Conservation (phyloP, 2,797 vertebrate species). For the Vespertilio murinus region DNA sequence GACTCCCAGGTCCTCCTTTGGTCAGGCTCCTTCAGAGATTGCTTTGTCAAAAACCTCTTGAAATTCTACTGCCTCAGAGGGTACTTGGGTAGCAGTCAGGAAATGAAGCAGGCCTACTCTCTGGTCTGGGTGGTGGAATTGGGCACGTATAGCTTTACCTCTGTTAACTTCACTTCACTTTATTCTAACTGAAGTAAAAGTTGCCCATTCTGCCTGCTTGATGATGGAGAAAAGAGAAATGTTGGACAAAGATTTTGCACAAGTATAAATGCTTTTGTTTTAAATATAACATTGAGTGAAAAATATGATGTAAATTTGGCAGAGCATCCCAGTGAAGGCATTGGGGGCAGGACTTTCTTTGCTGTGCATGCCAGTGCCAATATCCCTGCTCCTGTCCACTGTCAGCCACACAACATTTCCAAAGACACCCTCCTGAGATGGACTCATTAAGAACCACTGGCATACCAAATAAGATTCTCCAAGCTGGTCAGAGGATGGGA, state of each 20-base stretch:
- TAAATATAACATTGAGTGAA: neutral
- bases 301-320: neutral
- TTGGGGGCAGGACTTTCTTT: neutral
- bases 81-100: neutral
- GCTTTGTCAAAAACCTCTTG: neutral
- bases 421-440: neutral
- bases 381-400: neutral
- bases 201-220: neutral
- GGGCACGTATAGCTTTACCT: neutral
- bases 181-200: neutral
- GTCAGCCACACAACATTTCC: neutral
- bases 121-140: neutral
- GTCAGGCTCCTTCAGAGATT: no score
- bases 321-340: neutral
- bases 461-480: neutral
- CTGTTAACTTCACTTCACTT: neutral
- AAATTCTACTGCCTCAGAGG: neutral
- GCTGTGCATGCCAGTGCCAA: neutral
- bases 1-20: neutral
- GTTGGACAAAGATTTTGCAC: neutral
- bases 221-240: neutral
- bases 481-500: neutral
- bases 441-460: neutral
- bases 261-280: neutral
- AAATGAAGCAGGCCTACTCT: neutral